Base-by-base conservation (phyloP, 2,888 invertebrate species). In the Macroteleia sp. region DNA sequence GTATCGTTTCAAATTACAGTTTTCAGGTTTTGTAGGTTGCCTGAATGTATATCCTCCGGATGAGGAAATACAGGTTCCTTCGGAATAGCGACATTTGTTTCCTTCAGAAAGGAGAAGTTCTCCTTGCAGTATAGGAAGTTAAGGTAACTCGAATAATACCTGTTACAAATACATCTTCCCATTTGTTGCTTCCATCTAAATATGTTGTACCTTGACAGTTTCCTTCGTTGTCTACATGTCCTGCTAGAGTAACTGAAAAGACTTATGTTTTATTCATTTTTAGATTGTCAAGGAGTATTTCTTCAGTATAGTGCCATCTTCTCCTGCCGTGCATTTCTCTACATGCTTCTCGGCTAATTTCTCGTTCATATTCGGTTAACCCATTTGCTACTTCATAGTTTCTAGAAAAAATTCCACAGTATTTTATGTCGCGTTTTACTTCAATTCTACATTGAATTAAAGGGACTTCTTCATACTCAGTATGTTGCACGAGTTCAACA, bases 1-100 rank as follows among this genome's bases (percentile, higher is more conserved):
- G 32, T 82, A 85, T 9, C 42, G 22, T 1, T 69, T 9, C 1
- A 79, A 66, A 4, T 62, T 46, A 36, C 79, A n/a, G 9, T 19
- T 34, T 6, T 34, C 12, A 6, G 34, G 34, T 4, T 2, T 10
- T 2, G 10, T 2, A 8, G 34, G 2, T n/a, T n/a, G 2, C 34
- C 9, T 6, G 34, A 34, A 12, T 25, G 25, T 25, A 5, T 25
- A 6, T 5, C 25, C 25, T 5, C 25, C 25, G 3, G 6, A 5
- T 25, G 25, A 6, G 25, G 3, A 3, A 25, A 25, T 25, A 6
- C 25, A 25, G 6, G n/a, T n/a, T n/a, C n/a, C n/a, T n/a, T n/a
- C n/a, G n/a, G n/a, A n/a, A n/a, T n/a, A n/a, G n/a, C n/a, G n/a
- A n/a, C n/a, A n/a, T n/a, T 25, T 25, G 34, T 34, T 34, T n/a